Evolutionary conservation across 1,140 invertebrate genomes (phyloP).

Genomic region (Neodiprion virginianus): DNA sequence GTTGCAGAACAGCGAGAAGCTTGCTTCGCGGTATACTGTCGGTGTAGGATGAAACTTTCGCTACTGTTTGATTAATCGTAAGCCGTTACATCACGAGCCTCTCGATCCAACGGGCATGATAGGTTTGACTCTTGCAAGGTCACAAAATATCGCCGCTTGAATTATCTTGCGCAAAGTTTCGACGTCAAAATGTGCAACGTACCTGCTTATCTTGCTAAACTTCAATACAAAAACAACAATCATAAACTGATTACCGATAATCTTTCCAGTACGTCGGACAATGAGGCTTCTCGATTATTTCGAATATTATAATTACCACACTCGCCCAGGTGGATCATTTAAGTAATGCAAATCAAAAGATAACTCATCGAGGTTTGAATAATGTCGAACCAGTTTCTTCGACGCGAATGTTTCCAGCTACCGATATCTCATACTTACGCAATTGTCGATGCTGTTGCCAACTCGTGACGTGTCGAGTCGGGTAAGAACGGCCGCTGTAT

Average conservation of each 20-base stretch:
- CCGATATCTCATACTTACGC: not conserved
- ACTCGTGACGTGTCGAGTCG: not conserved
- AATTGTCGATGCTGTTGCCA: not conserved
- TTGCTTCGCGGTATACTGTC: not conserved
- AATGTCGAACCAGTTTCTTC: too few species aligned
- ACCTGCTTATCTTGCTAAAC: too few species aligned
- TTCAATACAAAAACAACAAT: too few species aligned
- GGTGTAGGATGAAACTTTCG: not conserved
- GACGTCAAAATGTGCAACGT: too few species aligned
- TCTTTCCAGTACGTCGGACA: too few species aligned
- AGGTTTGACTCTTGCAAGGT: not conserved
- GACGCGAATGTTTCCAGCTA: not conserved
- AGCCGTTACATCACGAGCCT: not conserved
- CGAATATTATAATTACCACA: too few species aligned
- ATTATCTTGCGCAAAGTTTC: not conserved
- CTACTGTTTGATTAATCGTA: not conserved
- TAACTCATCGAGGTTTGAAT: not conserved
- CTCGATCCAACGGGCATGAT: not conserved
- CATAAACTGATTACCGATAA: too few species aligned
- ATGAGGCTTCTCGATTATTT: too few species aligned
- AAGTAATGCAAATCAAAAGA: not conserved
- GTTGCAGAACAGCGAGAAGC: not conserved
- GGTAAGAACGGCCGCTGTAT: not conserved
- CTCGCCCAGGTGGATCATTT: too few species aligned
- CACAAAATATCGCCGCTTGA: not conserved